Conservation (phyloP, 2,113 vertebrate genomes). For the Hemiprocne comata region DNA sequence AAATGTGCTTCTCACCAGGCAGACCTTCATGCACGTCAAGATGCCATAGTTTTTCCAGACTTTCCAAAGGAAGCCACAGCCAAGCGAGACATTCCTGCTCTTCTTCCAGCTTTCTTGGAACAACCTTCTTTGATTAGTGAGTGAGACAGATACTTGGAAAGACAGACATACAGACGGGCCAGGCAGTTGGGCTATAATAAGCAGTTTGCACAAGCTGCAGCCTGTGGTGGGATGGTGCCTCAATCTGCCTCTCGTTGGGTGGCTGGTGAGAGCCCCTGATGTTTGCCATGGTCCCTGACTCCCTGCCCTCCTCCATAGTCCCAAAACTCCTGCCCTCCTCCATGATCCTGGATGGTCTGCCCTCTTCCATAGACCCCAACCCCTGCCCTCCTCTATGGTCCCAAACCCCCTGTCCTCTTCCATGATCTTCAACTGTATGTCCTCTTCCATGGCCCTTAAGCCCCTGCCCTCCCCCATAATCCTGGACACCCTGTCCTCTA, state of each 20-base stretch:
- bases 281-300: fast-evolving
- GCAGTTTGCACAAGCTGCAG: background rate
- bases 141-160: constrained; percentile 9
- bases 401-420: background rate
- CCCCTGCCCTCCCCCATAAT: background rate
- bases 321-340: background rate
- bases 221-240: fast-evolving
- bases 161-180: background rate
- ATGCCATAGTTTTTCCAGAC: constrained; percentile 52
- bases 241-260: fast-evolving
- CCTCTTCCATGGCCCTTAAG: fast-evolving
- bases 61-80: constrained; percentile 34
- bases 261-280: background rate
- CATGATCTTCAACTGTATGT: too few species aligned
- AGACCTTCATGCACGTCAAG: background rate
- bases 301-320: too few species aligned
- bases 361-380: too few species aligned
- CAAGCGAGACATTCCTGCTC: constrained; percentile 48
- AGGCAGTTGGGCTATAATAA: background rate
- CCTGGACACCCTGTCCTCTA: fast-evolving
- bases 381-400: too few species aligned
- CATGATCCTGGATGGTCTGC: background rate
- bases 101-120: constrained; percentile 62
- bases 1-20: background rate
- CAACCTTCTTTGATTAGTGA: background rate